Conservation (phyloP, 2,888 invertebrate genomes). For the Euspilapteryx auroguttella region DNA sequence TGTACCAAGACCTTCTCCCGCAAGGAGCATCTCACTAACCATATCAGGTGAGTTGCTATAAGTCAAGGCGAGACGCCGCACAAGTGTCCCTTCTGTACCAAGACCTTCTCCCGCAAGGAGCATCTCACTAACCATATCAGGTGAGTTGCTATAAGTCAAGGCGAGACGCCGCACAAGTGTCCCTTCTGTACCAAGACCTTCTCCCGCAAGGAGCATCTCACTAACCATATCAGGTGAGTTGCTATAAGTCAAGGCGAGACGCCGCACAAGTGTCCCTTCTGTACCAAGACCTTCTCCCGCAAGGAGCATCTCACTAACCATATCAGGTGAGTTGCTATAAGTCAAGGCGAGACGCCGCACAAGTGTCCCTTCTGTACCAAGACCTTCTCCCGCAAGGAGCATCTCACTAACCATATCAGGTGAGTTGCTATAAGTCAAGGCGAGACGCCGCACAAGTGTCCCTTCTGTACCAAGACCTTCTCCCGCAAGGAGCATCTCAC, state of each 20-base stretch:
- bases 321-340: constrained; percentile 67
- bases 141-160: constrained; percentile 23
- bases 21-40: constrained; percentile 74
- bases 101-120: constrained; percentile 73
- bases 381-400: no score
- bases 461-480: not conserved
- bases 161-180: constrained; percentile 78
- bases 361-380: no score
- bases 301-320: constrained; percentile 87
- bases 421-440: no score
- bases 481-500: constrained; percentile 1
- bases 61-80: constrained; percentile 74
- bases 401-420: no score
- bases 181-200: constrained; percentile 78
- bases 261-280: constrained; percentile 82
- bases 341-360: no score
- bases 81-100: constrained; percentile 73
- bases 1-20: constrained; percentile 74
- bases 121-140: constrained; percentile 67
- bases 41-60: constrained; percentile 60
- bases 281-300: constrained; percentile 82
- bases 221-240: constrained; percentile 84
- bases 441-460: no score
- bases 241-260: constrained; percentile 90
- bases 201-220: constrained; percentile 79